These are phyloP conservation scores for Emys orbicularis DNA, from an alignment of 2,797 vertebrate species.

Conservation along the genomic window DNA sequence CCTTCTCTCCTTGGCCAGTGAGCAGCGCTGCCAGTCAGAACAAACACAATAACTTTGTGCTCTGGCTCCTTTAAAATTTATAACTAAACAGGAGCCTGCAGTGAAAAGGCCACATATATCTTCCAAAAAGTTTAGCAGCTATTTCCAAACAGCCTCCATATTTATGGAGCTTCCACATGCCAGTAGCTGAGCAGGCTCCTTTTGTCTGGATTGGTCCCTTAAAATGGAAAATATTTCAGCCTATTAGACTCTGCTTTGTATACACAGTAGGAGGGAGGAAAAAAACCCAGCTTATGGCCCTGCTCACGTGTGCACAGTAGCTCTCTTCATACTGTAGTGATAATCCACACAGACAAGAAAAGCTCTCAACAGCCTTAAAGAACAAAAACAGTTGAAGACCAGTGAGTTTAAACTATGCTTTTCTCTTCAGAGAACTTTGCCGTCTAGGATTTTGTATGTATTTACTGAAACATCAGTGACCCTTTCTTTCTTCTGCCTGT, in stretches of 20 bases:
- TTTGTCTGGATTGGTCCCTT: not conserved
- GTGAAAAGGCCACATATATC: slow-evolving; percentile 7
- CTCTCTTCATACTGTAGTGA: too few relatives aligned
- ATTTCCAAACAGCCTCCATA: not conserved
- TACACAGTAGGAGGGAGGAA: too few relatives aligned
- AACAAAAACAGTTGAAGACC: not conserved
- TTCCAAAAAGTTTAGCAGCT: slow-evolving; percentile 17
- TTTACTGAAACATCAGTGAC: not conserved
- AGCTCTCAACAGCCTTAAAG: not conserved
- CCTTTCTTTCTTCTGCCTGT: not conserved
- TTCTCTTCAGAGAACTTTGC: not conserved
- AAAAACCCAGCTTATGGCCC: not conserved
- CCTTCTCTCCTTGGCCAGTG: slow-evolving; percentile 12
- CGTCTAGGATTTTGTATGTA: not conserved
- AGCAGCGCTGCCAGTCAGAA: not conserved
- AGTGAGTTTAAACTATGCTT: not conserved
- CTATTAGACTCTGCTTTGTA: not conserved
- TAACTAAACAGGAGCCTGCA: not conserved
- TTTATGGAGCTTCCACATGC: not conserved
- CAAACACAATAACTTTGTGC: slow-evolving; percentile 12
- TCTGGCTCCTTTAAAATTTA: not conserved
- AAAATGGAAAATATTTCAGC: not conserved
- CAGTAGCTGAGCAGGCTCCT: not conserved
- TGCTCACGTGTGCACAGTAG: not conserved
- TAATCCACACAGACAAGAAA: not conserved